These are phyloP conservation scores for Cheilosia scutellata DNA, from an alignment of 2,888 invertebrate species.

Conservation along the genomic window DNA sequence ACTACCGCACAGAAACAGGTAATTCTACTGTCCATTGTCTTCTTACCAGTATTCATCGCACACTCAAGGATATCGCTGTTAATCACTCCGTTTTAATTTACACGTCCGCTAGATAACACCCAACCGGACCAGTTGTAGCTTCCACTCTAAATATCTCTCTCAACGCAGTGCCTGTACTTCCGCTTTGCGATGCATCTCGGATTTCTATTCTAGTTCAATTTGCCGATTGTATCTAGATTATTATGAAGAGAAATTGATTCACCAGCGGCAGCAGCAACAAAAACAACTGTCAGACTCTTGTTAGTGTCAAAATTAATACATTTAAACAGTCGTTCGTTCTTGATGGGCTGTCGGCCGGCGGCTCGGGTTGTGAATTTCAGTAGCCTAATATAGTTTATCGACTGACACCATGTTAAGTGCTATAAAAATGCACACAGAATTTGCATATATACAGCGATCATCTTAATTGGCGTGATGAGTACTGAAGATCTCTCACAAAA, in stretches of 20 bases:
- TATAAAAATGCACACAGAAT: conserved; percentile 38
- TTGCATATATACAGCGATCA: conserved; percentile 52
- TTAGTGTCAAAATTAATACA: conserved; percentile 56
- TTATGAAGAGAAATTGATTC: conserved; percentile 19
- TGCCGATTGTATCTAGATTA: conserved; percentile 19
- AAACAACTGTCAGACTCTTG: conserved; percentile 18
- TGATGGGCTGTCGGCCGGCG: not conserved
- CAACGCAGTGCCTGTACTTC: conserved; percentile 45
- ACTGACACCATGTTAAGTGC: conserved; percentile 67
- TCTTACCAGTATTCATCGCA: not conserved
- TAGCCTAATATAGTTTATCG: conserved; percentile 74
- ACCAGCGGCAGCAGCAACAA: not conserved
- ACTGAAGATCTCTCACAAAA: conserved; percentile 61
- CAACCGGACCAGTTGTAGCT: conserved; percentile 7
- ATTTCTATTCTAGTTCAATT: conserved; percentile 28
- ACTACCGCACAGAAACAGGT: not conserved
- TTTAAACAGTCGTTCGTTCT: conserved; percentile 26
- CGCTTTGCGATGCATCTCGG: conserved; percentile 23
- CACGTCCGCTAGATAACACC: conserved; percentile 27
- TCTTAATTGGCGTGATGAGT: conserved; percentile 59
- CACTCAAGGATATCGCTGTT: conserved; percentile 42
- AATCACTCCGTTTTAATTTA: conserved; percentile 55
- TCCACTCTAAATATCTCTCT: conserved; percentile 1
- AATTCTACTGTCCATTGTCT: not conserved
- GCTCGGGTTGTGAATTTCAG: conserved; percentile 60